Conservation (phyloP, 2,797 vertebrate genomes). For the Argentina silus region DNA sequence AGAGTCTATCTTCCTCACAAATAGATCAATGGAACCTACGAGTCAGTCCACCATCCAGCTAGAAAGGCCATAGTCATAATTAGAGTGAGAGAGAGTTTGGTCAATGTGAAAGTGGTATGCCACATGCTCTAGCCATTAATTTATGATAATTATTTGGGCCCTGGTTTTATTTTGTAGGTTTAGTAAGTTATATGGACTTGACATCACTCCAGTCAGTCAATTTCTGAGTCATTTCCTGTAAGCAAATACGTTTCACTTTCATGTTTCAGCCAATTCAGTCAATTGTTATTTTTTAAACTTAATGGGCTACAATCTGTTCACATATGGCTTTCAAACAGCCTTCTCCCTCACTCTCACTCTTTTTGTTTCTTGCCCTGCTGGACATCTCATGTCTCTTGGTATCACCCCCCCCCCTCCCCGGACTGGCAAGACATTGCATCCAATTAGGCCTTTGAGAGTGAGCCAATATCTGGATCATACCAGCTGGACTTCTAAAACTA, state of each 20-base stretch:
- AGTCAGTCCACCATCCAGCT: constrained; percentile 2
- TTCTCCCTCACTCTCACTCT: not conserved
- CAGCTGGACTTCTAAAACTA: not conserved
- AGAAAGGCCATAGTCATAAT: constrained; percentile 23
- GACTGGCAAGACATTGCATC: too few relatives aligned
- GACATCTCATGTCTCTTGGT: too few relatives aligned
- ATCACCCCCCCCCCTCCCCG: too few relatives aligned
- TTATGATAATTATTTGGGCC: not conserved
- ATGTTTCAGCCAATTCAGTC: not conserved
- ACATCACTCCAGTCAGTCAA: not conserved
- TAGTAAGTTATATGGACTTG: too few relatives aligned
- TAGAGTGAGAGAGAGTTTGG: constrained; percentile 11
- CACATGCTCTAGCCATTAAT: not conserved
- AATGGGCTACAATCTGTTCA: not conserved
- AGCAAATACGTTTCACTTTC: not conserved
- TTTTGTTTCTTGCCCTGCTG: not conserved
- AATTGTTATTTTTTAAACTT: not conserved
- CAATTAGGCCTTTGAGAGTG: not conserved
- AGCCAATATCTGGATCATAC: not conserved
- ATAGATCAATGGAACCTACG: constrained; percentile 19
- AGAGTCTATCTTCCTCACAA: constrained; percentile 18
- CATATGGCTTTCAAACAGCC: not conserved
- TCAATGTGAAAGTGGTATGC: constrained; percentile 4
- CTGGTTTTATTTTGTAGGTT: not conserved
- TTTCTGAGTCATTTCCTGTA: not conserved